Percentiles rank a stretch among this genome's conserved stretches.
Evolutionary conservation across 2,888 invertebrate species (phyloP).

Genomic region (Diaperis boleti): DNA sequence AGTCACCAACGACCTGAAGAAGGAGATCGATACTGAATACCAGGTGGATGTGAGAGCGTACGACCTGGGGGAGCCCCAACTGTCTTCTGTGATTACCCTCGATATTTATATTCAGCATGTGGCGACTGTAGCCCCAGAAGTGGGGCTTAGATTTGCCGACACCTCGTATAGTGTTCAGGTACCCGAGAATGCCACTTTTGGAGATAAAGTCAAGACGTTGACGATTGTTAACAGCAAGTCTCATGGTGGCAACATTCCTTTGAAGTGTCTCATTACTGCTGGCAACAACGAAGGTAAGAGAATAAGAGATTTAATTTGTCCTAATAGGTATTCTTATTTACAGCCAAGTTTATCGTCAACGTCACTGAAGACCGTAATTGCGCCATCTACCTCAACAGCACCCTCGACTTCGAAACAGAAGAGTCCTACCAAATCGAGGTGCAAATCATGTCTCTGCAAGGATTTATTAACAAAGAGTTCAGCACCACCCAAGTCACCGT

Average conservation of each 20-base stretch:
- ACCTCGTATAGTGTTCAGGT: conserved; percentile 86
- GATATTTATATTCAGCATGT: conserved; percentile 87
- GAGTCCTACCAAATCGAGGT: conserved; percentile 82
- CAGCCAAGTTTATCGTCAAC: conserved; percentile 79
- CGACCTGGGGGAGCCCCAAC: conserved; percentile 87
- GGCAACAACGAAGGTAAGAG: conserved; percentile 80
- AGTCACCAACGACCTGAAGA: conserved; percentile 85
- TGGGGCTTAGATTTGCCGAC: conserved; percentile 89
- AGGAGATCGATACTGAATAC: conserved; percentile 89
- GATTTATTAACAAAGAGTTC: conserved; percentile 82
- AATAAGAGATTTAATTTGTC: neutral
- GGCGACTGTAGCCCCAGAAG: conserved; percentile 74
- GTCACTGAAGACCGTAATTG: conserved; percentile 87
- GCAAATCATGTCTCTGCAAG: conserved; percentile 82
- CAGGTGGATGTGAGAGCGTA: conserved; percentile 89
- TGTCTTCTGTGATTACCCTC: conserved; percentile 85
- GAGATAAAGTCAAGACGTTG: conserved; percentile 76
- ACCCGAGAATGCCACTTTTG: conserved; percentile 79
- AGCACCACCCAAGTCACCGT: conserved; percentile 83
- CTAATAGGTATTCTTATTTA: neutral
- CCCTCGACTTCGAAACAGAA: conserved; percentile 83
- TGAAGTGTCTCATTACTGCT: conserved; percentile 82
- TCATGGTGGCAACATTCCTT: conserved; percentile 76
- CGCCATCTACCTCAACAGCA: conserved; percentile 78
- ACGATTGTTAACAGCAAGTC: conserved; percentile 81